phyloP scores from a whole-genome alignment of 2,888 invertebrate species.

The Ypsolopha scabrella region DNA sequence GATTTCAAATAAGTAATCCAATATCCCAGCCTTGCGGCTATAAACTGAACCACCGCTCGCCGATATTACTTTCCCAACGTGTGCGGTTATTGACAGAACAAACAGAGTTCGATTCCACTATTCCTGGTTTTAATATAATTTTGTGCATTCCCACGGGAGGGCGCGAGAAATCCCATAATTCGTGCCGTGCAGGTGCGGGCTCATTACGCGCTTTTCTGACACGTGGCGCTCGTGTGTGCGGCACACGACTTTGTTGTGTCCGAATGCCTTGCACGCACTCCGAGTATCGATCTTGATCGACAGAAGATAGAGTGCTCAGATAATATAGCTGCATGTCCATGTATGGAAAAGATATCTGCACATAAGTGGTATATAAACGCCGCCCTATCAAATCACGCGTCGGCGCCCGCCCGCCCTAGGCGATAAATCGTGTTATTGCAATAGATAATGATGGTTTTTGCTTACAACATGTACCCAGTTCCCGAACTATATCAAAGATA shows the following conservation, averaged over 20 bases:
- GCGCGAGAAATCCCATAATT: slow-evolving; percentile 69
- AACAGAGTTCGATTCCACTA: slow-evolving; percentile 33
- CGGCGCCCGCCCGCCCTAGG: no score
- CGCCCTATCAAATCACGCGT: no score
- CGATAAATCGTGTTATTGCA: no score
- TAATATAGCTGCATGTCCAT: slow-evolving; percentile 7
- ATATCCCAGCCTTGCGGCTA: slow-evolving; percentile 16
- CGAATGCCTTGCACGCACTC: slow-evolving; percentile 36
- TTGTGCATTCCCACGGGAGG: slow-evolving; percentile 62
- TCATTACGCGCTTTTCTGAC: slow-evolving; percentile 62
- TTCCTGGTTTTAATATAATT: background rate
- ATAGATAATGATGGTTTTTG: no score
- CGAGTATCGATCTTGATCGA: slow-evolving; percentile 30
- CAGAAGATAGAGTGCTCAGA: slow-evolving; percentile 16
- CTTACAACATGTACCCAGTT: no score
- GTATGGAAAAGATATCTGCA: no score
- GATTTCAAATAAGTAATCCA: slow-evolving; percentile 17
- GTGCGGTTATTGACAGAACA: slow-evolving; percentile 50
- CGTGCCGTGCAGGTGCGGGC: slow-evolving; percentile 62
- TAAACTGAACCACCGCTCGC: slow-evolving; percentile 16
- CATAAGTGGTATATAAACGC: no score
- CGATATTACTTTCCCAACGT: slow-evolving; percentile 36
- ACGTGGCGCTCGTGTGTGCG: slow-evolving; percentile 52
- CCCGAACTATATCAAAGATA: no score
- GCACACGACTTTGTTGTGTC: slow-evolving; percentile 30